Evolutionary conservation across 2,888 invertebrate genomes (phyloP), one percentile per base, ranked within the genome.

Genomic region (Trypoxylon attenuatum): DNA sequence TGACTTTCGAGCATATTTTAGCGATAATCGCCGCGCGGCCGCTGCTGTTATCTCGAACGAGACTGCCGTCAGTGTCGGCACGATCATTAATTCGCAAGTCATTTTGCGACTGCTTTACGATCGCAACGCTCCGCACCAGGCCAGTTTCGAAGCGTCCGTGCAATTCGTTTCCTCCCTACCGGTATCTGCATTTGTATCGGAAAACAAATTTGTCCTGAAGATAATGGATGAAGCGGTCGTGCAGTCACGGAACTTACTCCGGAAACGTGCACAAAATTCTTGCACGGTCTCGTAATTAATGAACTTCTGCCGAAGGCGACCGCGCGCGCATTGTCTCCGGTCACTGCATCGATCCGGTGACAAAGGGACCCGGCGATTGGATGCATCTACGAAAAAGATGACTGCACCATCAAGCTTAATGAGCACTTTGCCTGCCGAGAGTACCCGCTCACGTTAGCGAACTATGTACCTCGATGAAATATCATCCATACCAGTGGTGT

Each of bases 211-310:
- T 84, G 82, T 83, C 79, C 73, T 70, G 65, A 66, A 74, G 77
- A 72, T 84, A 84, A 84, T 84, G 78, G 81, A 84, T 84, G 84
- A 84, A 82, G 80, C 77, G 78, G 81, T 79, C 76, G 79, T 64
- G 72, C 71, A 76, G 71, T 74, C 76, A 73, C 74, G 73, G 70
- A 78, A 76, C 70, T 67, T 69, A 69, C 69, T 65, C 55, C 65
- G 61, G 76, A 65, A 73, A 69, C 76, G 76, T 61, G 69, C 73
- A 61, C 71, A 65, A 76, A 76, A 76, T 76, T 76, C 73, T 74
- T 76, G 66, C 72, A 59, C 71, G 73, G 59, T 52, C 67, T 56
- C 49, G 76, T 80, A 82, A 82, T 82, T 82, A 81, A 82, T 82
- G 78, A 80, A 76, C 79, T 74, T 50, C 64, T 57, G 39, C 55